Evolutionary conservation across 2,888 invertebrate genomes (phyloP).

Genomic region (Microctonus hyperodae): DNA sequence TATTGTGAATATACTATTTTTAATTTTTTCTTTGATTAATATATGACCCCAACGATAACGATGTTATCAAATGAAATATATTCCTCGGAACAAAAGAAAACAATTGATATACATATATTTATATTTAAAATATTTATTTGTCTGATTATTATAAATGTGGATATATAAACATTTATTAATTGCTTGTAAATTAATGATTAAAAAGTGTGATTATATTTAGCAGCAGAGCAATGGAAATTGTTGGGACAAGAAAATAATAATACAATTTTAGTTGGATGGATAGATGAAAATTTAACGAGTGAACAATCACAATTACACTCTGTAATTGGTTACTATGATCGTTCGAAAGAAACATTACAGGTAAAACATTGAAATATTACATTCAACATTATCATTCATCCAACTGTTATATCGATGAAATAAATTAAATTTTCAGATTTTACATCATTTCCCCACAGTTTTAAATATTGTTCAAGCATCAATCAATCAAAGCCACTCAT

Average conservation of each 20-base stretch:
- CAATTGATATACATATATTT: neutral
- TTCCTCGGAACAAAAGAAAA: neutral
- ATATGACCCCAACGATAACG: slow-evolving; percentile 8
- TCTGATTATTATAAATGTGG: neutral
- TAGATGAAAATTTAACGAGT: slow-evolving; percentile 50
- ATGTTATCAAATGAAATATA: neutral
- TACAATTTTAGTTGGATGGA: slow-evolving; percentile 76
- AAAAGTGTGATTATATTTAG: neutral
- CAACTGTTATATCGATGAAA: neutral
- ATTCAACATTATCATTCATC: neutral
- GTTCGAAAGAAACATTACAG: slow-evolving; percentile 51
- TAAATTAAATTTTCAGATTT: slow-evolving; percentile 53
- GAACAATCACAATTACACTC: slow-evolving; percentile 44
- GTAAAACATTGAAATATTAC: slow-evolving; percentile 37
- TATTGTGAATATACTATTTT: neutral
- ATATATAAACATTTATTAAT: neutral
- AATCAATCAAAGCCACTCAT: slow-evolving; percentile 72
- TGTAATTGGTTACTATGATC: slow-evolving; percentile 58
- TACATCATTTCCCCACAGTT: slow-evolving; percentile 71
- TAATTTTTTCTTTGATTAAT: neutral
- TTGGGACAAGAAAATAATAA: slow-evolving; percentile 84
- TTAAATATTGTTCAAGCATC: slow-evolving; percentile 82
- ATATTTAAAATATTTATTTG: too few species aligned
- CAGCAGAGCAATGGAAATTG: slow-evolving; percentile 79
- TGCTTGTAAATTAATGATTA: neutral